Conservation (phyloP, 2,113 vertebrate species). For the Bucco capensis region DNA sequence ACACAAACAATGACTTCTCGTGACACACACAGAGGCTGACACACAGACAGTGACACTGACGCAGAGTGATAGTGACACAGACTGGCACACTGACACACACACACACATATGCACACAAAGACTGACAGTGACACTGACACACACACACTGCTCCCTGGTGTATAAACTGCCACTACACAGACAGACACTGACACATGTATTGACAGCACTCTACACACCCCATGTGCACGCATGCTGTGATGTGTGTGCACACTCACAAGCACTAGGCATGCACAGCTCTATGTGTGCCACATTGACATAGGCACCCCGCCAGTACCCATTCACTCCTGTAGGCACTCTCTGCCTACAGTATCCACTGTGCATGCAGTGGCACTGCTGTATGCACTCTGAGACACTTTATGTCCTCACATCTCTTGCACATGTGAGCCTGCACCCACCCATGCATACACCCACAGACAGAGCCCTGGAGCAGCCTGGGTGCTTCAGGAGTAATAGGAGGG, state of each 20-base stretch:
- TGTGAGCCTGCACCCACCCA: accelerated
- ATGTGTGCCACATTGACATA: accelerated
- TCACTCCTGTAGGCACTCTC: background rate
- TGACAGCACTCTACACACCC: accelerated
- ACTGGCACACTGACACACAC: accelerated
- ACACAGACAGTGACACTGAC: no score
- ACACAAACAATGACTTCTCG: no score
- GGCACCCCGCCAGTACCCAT: accelerated
- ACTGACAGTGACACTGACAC: background rate
- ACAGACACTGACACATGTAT: accelerated
- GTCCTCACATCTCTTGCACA: accelerated
- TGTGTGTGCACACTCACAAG: accelerated
- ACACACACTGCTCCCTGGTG: accelerated
- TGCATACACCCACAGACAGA: background rate
- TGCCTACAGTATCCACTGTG: accelerated
- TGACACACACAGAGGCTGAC: no score
- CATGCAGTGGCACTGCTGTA: accelerated
- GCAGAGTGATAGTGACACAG: no score
- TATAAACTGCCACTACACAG: accelerated
- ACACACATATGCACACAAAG: background rate
- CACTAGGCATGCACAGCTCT: accelerated
- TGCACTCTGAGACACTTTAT: accelerated
- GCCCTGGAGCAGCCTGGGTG: no score
- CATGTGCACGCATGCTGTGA: accelerated
- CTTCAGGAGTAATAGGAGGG: no score